Evolutionary conservation across 1,140 invertebrate species (phyloP).

Genomic region (Atta colombica): DNA sequence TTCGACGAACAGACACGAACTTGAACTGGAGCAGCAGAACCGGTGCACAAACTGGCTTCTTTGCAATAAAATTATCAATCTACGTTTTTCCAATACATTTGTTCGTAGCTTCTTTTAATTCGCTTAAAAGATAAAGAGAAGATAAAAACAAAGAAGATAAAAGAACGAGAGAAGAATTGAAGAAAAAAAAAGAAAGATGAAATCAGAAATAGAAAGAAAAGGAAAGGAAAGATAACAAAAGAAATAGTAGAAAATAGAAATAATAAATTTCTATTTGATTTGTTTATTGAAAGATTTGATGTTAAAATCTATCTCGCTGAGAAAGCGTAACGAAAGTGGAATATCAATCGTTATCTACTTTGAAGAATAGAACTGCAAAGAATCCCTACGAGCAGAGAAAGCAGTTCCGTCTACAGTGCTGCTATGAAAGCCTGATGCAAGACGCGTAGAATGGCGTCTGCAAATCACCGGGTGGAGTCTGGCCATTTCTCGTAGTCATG

Average conservation of each 20-base stretch:
- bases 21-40: background rate
- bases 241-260: background rate
- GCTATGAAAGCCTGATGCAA: background rate
- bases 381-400: constrained; percentile 15
- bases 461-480: background rate
- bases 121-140: background rate
- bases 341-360: constrained; percentile 6
- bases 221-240: background rate
- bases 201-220: background rate
- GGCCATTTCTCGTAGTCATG: background rate
- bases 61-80: constrained; percentile 3
- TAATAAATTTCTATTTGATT: background rate
- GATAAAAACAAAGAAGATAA: background rate
- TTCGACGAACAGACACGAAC: background rate
- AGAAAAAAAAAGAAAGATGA: background rate
- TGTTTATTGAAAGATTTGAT: background rate
- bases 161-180: background rate
- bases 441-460: constrained; percentile 4
- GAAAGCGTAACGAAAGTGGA: constrained; percentile 5
- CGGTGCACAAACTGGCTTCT: constrained; percentile 19
- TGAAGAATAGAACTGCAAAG: background rate
- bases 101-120: background rate
- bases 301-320: constrained; percentile 5
- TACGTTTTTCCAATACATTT: background rate
- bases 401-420: background rate